A percentile compares a stretch with the other conserved stretches of the same genome.
phyloP scores from a whole-genome alignment of 2,113 vertebrate species.

The Prionailurus viverrinus region DNA sequence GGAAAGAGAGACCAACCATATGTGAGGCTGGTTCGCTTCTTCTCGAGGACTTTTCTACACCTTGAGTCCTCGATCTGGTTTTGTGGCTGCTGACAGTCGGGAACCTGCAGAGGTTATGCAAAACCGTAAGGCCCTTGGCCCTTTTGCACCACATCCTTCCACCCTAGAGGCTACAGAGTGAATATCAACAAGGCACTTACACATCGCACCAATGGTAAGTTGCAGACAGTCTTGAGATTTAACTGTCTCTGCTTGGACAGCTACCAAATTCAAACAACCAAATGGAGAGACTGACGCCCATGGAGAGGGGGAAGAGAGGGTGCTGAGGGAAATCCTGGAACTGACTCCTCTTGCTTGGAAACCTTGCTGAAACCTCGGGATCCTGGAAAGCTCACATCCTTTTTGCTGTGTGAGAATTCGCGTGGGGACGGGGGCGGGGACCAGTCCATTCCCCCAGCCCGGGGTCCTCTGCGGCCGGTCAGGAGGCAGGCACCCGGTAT shows the following conservation, averaged over 20 bases:
- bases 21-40: conserved; percentile 80
- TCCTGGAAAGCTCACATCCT: conserved; percentile 55
- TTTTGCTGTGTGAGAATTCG: neutral
- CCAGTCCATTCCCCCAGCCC: neutral
- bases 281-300: conserved; percentile 75
- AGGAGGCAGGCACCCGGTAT: neutral
- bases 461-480: neutral
- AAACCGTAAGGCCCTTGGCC: conserved; percentile 40
- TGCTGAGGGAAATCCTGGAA: conserved; percentile 70
- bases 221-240: conserved; percentile 68
- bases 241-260: conserved; percentile 66
- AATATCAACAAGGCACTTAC: neutral
- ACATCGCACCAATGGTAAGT: conserved; percentile 21
- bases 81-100: conserved; percentile 78
- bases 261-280: conserved; percentile 74
- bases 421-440: neutral
- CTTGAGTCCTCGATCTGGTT: conserved; percentile 83
- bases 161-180: neutral
- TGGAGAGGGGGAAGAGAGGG: conserved; percentile 57
- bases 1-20: conserved; percentile 77
- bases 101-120: conserved; percentile 78
- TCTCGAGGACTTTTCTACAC: conserved; percentile 82
- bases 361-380: conserved; percentile 56
- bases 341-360: conserved; percentile 59
- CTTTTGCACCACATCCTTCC: neutral